Percentiles rank a stretch among this genome's conserved stretches.
phyloP scores from a whole-genome alignment of 2,797 vertebrate genomes.

The Erpetoichthys calabaricus region DNA sequence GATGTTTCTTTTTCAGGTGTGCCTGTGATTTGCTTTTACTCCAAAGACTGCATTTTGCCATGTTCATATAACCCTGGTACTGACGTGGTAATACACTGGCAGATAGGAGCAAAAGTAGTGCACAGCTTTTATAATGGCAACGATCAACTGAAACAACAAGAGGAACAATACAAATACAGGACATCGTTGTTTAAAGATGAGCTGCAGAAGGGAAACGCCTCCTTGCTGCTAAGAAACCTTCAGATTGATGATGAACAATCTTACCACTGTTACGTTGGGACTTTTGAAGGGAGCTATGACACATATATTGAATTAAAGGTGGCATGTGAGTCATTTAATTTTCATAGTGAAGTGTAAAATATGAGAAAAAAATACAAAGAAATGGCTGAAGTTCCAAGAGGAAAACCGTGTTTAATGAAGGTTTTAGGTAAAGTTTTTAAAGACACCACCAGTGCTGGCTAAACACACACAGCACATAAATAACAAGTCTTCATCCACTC shows the following conservation, averaged over 20 bases:
- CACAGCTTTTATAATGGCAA: slow-evolving; percentile 39
- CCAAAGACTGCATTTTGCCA: slow-evolving; percentile 49
- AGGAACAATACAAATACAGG: slow-evolving; percentile 30
- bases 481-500: too few species aligned
- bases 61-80: slow-evolving; percentile 42
- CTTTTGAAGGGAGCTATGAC: slow-evolving; percentile 6
- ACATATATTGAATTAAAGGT: slow-evolving; percentile 37
- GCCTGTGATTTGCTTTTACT: slow-evolving; percentile 35
- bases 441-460: too few species aligned
- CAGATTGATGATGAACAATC: slow-evolving; percentile 41
- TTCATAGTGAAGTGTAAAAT: neutral
- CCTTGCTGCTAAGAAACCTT: slow-evolving; percentile 41
- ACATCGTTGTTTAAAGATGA: slow-evolving; percentile 31
- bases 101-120: slow-evolving; percentile 37
- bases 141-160: slow-evolving; percentile 53
- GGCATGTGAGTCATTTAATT: slow-evolving; percentile 40
- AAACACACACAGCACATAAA: too few species aligned
- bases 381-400: too few species aligned
- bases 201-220: slow-evolving; percentile 53
- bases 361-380: too few species aligned
- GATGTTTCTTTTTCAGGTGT: slow-evolving; percentile 29
- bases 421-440: too few species aligned
- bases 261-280: slow-evolving; percentile 55
- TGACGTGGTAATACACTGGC: slow-evolving; percentile 51
- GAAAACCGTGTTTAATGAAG: too few species aligned